Percentiles rank a stretch among this genome's conserved stretches.
Conservation (phyloP, 2,113 vertebrate species). For the Tor tambroides region DNA sequence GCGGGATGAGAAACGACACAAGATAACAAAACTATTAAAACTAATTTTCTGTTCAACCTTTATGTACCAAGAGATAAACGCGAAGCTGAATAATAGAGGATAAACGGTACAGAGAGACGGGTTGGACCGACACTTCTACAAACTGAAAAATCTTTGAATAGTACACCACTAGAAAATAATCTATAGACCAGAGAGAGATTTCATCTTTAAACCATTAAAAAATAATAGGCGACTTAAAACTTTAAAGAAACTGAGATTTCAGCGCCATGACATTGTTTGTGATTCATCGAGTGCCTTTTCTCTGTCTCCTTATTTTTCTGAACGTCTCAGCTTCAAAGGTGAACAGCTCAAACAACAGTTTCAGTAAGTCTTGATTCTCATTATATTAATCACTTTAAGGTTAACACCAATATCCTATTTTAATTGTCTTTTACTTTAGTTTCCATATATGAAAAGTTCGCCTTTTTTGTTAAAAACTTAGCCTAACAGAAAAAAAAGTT, state of each 20-base stretch:
- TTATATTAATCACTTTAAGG: background rate
- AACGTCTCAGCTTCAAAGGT: background rate
- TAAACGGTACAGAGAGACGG: background rate
- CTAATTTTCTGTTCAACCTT: background rate
- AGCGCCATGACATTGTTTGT: background rate
- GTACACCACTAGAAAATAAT: background rate
- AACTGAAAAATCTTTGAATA: background rate
- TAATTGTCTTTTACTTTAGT: background rate
- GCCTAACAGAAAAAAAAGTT: background rate
- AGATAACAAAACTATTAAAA: background rate
- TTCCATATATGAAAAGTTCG: background rate
- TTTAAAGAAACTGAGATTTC: background rate
- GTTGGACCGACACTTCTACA: background rate
- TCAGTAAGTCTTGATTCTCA: conserved; percentile 9
- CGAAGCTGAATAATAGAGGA: background rate
- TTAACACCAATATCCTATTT: background rate
- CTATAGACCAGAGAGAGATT: background rate
- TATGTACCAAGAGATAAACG: background rate
- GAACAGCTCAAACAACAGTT: background rate
- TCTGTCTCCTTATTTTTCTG: background rate
- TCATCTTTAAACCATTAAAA: background rate
- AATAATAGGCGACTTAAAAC: background rate
- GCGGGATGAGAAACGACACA: background rate
- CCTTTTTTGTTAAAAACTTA: background rate
- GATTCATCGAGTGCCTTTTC: background rate